Evolutionary conservation across 2,113 vertebrate genomes (phyloP), one percentile per base, ranked within the genome.

Genomic region (Sapajus apella): DNA sequence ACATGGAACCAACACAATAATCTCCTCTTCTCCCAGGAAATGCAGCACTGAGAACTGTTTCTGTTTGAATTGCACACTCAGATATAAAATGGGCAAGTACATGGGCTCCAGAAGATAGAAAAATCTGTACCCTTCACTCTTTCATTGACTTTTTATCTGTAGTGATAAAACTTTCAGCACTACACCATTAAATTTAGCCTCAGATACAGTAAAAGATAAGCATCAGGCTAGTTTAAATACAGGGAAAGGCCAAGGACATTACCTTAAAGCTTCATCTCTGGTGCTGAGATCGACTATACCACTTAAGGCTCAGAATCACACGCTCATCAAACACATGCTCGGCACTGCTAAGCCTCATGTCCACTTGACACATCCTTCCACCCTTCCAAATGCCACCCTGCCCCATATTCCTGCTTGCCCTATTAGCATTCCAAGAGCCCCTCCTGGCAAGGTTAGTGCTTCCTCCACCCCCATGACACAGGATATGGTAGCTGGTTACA

Each of bases 191-290:
- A 90, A 85, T 91, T 85, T 81, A 93, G 64, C 72, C 40, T 87
- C 40, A 43, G 20, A 89, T n/a, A n/a, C 85, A 91, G 55, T 95
- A 88, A 91, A 94, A 95, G 87, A n/a, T 81, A 85, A 93, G 72
- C 30, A 56, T 72, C 72, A 55, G 72, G 12, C 58, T 55, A 43
- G 20, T 85, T 8, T 81, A 27, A 84, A 85, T 40, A 43, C 17
- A 81, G 0, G 8, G 37, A 17, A 91, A 94, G 73, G n/a, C 16
- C 61, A 84, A 91, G 20, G 40, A 35, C 1, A 27, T 14, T 5
- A 32, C 4, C 35, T 75, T 61, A 30, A 76, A 86, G 35, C 14
- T 72, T 27, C 35, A 20, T 70, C 37, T 21, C 50, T 18, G 8
- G 32, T 30, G 68, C 68, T 1, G 2, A 64, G 45, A 50, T 1